These are phyloP conservation scores for Mormyrops boulengeri DNA, from an alignment of 2,797 vertebrate species.

Conservation along the genomic window DNA sequence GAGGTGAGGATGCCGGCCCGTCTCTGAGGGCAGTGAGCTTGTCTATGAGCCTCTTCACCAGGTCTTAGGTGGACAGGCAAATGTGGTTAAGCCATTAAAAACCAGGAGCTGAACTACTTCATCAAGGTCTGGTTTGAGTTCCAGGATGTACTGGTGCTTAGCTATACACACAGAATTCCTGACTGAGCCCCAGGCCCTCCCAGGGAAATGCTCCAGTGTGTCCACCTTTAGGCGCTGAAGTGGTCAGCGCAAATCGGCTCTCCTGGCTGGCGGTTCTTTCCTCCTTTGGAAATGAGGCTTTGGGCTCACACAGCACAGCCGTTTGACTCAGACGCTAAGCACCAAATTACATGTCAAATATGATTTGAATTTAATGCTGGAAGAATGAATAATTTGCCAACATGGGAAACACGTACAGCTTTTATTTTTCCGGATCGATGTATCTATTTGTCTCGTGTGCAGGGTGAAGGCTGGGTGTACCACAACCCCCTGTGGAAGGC, in stretches of 20 bases:
- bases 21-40: not conserved
- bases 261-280: not conserved
- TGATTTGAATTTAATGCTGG: not conserved
- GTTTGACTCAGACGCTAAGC: not conserved
- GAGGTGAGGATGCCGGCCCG: conserved; percentile 60
- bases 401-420: too few species aligned
- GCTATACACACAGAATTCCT: not conserved
- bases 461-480: conserved; percentile 86
- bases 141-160: not conserved
- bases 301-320: not conserved
- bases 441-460: conserved; percentile 27
- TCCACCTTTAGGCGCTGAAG: not conserved
- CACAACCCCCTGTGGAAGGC: conserved; percentile 81
- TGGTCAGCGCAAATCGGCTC: not conserved
- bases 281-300: not conserved
- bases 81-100: not conserved
- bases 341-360: not conserved
- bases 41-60: not conserved
- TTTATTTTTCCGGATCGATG: not conserved
- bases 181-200: not conserved
- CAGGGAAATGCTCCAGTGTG: not conserved
- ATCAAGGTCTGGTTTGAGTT: not conserved
- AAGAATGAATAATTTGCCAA: not conserved
- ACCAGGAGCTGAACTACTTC: not conserved
- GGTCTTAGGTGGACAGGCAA: not conserved